Evolutionary conservation across 2,888 invertebrate species (phyloP).

Genomic region (Blastobasis adustella): DNA sequence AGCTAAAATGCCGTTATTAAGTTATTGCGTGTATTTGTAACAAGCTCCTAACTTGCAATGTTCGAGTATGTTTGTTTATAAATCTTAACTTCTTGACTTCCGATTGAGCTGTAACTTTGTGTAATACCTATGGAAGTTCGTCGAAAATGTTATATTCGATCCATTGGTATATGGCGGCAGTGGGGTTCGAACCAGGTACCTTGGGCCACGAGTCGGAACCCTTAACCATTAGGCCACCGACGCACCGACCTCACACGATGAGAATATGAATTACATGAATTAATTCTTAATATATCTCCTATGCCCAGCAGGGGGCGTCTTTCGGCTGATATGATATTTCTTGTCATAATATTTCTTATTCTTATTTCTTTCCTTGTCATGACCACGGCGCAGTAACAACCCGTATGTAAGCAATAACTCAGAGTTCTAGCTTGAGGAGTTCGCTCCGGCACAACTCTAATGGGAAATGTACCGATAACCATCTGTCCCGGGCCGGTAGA

Average conservation of each 20-base stretch:
- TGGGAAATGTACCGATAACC: background rate
- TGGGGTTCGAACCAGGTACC: too few species aligned
- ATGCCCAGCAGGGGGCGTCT: background rate
- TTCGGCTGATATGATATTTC: background rate
- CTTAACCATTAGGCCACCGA: background rate
- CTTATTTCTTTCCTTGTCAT: background rate
- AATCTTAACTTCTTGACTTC: too few species aligned
- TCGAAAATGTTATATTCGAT: too few species aligned
- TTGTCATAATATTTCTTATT: background rate
- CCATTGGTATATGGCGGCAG: too few species aligned
- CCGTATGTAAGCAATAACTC: background rate
- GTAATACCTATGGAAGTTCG: too few species aligned
- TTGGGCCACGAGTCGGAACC: too few species aligned
- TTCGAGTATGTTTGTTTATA: too few species aligned
- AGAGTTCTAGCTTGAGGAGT: background rate
- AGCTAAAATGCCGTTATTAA: too few species aligned
- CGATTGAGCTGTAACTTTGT: too few species aligned
- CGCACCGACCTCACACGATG: background rate
- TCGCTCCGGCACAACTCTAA: background rate
- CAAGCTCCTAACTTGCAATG: too few species aligned
- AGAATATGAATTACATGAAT: background rate
- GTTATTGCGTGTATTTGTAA: too few species aligned
- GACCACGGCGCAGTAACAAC: too few species aligned
- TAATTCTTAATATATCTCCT: background rate
- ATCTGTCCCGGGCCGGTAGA: background rate